Evolutionary conservation across 1,140 invertebrate species (phyloP).

Genomic region (Apis cerana): DNA sequence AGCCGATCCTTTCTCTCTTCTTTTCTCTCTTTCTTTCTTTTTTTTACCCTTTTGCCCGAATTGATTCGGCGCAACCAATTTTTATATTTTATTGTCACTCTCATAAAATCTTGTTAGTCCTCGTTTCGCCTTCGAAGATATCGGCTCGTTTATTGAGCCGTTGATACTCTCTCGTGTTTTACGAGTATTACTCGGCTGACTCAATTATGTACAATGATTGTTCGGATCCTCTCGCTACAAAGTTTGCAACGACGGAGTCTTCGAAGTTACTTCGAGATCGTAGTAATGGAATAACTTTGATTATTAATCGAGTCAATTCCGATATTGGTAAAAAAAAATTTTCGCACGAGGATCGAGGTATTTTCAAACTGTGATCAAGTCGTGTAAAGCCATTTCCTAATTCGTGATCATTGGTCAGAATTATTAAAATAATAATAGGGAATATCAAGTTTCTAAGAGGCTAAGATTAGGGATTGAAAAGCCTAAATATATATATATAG

Average conservation of each 20-base stretch:
- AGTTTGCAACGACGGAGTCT: not conserved
- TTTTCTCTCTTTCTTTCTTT: not conserved
- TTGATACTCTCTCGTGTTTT: not conserved
- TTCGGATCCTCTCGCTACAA: conserved; percentile 1
- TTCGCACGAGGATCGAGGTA: not conserved
- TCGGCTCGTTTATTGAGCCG: not conserved
- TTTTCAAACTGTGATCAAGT: too few species aligned
- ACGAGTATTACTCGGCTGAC: not conserved
- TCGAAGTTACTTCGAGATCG: not conserved
- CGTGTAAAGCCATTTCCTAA: too few species aligned
- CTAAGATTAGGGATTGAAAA: not conserved
- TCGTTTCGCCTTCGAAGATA: not conserved
- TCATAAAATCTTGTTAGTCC: not conserved
- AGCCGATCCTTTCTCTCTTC: not conserved
- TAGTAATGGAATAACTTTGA: not conserved
- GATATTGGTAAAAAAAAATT: too few species aligned
- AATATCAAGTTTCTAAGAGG: conserved; percentile 41
- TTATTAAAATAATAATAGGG: conserved; percentile 32
- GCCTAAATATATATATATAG: not conserved
- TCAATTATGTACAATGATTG: not conserved
- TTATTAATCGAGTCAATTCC: too few species aligned
- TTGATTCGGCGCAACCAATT: conserved; percentile 2
- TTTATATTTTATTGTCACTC: conserved; percentile 13
- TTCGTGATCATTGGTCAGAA: too few species aligned
- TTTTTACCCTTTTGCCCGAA: too few species aligned